Evolutionary conservation across 2,797 vertebrate genomes (phyloP), one percentile per base, ranked within the genome.

Genomic region (Etheostoma perlongum): DNA sequence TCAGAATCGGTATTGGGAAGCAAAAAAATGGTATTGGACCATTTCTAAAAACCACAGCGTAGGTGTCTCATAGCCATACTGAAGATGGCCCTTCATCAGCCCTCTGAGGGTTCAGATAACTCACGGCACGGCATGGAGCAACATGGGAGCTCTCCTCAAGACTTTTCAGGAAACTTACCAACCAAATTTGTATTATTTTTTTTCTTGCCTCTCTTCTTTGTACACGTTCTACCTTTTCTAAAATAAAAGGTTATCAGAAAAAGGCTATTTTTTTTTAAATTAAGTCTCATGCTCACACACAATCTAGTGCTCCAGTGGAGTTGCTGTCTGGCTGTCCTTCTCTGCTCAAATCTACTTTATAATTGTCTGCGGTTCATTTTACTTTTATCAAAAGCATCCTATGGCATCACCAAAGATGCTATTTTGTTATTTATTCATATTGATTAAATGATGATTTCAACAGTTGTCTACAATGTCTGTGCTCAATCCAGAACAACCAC

Each of bases 181-280:
- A 63, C 14, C 19, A 2, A 57, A 63, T 59, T 54, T 70, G 57
- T 68, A 19, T 23, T 57, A 5, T 21, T 16, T 79, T 65, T 74
- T 60, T 67, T n/a, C 57, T 48, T n/a, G 42, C 60, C 18, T 0
- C 62, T 70, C 19, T 51, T 63, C 40, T 30, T 63, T 76, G 53
- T 67, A 21, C 70, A 58, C 23, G n/a, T 36, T 44, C 54, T 48
- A 25, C 64, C 51, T 78, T 46, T 73, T 81, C 42, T 79, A 40
- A 81, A 88, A 60, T 63, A 71, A 77, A 79, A 87, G 78, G 62
- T 86, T 86, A 88, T 90, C 88, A 85, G 68, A 78, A 88, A 85
- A 88, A 83, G 30, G 21, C 61, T 78, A n/a, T 77, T 79, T 2
- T 30, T 30, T 30, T 66, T 89, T 88, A 76, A 88, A 90, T 91